These are phyloP conservation scores for Gnatocerus cornutus DNA, from an alignment of 2,888 invertebrate species.

Conservation along the genomic window DNA sequence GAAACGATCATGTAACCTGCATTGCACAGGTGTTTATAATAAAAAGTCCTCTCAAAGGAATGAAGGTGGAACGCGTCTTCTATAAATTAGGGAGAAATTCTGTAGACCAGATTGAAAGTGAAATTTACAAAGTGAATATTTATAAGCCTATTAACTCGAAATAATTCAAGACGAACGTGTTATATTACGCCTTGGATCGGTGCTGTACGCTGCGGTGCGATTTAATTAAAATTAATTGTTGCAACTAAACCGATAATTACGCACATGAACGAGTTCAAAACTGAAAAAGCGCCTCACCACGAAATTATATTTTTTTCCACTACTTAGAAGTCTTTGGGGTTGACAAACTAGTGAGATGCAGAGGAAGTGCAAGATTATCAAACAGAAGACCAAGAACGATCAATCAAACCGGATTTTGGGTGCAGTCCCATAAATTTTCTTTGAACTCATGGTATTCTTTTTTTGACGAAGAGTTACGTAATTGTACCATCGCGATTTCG, in stretches of 20 bases:
- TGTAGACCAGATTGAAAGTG: constrained; percentile 45
- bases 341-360: constrained; percentile 36
- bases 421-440: constrained; percentile 9
- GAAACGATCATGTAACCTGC: constrained; percentile 24
- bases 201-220: constrained; percentile 6
- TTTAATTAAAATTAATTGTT: constrained; percentile 41
- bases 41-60: constrained; percentile 31
- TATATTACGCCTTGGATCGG: constrained; percentile 21
- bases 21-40: constrained; percentile 1
- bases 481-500: constrained; percentile 3
- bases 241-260: constrained; percentile 30
- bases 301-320: constrained; percentile 2
- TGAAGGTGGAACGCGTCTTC: background rate
- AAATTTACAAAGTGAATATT: constrained; percentile 57
- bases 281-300: constrained; percentile 9
- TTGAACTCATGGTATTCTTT: background rate
- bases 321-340: constrained; percentile 28
- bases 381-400: background rate
- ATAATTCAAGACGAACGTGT: constrained; percentile 48
- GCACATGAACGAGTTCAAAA: constrained; percentile 16
- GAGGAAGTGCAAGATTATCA: background rate
- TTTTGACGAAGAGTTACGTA: constrained; percentile 1
- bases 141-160: constrained; percentile 55
- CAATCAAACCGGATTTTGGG: constrained; percentile 10
- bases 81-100: constrained; percentile 30